phyloP scores from a whole-genome alignment of 2,113 vertebrate species.

The Clarias macrocephalus region DNA sequence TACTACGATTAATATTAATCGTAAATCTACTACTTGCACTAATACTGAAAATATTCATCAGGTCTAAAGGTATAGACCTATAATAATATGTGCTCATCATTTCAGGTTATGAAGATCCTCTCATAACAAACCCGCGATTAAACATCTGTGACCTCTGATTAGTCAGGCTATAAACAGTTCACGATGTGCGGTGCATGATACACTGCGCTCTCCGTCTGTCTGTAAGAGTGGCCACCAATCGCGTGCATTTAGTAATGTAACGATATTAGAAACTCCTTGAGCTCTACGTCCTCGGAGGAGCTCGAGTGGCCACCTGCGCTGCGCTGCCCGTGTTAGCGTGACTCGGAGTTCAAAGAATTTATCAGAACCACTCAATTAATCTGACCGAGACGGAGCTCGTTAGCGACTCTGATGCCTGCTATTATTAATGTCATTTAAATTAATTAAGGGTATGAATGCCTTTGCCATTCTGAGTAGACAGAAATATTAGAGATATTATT shows the following conservation, averaged over 20 bases:
- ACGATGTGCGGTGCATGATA: not conserved
- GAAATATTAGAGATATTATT: not conserved
- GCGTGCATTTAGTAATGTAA: not conserved
- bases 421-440: slow-evolving; percentile 24
- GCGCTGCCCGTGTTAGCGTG: not conserved
- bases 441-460: slow-evolving; percentile 4
- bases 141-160: not conserved
- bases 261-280: not conserved
- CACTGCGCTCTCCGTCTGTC: not conserved
- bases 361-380: not conserved
- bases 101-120: too few species aligned
- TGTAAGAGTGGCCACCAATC: not conserved
- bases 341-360: not conserved
- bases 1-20: too few species aligned
- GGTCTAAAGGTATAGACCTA: too few species aligned
- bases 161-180: not conserved
- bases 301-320: not conserved
- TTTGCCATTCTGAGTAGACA: not conserved
- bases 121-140: too few species aligned
- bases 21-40: too few species aligned
- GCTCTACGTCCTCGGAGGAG: not conserved
- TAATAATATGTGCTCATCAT: too few species aligned
- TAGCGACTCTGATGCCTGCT: not conserved
- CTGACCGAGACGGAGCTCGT: slow-evolving; percentile 8
- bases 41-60: too few species aligned